Conservation (phyloP, 2,888 invertebrate species). For the Nineta flava region DNA sequence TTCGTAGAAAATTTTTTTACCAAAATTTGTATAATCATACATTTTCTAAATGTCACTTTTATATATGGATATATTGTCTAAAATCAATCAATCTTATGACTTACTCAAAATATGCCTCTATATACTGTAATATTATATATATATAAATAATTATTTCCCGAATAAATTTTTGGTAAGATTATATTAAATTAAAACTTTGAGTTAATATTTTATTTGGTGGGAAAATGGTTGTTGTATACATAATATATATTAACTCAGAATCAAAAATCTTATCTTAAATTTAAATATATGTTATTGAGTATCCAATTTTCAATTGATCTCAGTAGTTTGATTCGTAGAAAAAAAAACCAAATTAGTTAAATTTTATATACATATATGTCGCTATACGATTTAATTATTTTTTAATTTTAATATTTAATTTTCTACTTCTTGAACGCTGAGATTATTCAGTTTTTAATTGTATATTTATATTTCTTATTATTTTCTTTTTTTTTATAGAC, state of each 20-base stretch:
- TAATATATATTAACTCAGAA: no score
- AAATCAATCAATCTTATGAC: no score
- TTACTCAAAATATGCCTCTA: not conserved
- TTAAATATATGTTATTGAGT: slow-evolving; percentile 1
- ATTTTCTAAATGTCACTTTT: no score
- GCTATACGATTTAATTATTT: not conserved
- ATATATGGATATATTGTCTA: no score
- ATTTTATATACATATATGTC: not conserved
- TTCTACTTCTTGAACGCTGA: slow-evolving; percentile 34
- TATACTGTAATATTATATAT: not conserved
- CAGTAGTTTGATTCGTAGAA: slow-evolving; percentile 4
- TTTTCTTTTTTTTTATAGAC: not conserved
- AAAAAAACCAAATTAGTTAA: not conserved
- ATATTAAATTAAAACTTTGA: no score
- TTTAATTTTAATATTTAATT: slow-evolving; percentile 11
- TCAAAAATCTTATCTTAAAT: not conserved
- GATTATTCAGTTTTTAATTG: slow-evolving; percentile 15
- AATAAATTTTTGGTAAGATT: no score
- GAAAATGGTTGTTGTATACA: no score
- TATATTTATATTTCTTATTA: not conserved
- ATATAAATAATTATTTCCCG: not conserved
- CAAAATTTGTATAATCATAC: no score
- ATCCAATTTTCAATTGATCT: slow-evolving; percentile 2
- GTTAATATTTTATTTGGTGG: no score
- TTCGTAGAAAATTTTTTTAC: no score